Conservation (phyloP, 2,113 vertebrate genomes). For the Prietella phreatophila region DNA sequence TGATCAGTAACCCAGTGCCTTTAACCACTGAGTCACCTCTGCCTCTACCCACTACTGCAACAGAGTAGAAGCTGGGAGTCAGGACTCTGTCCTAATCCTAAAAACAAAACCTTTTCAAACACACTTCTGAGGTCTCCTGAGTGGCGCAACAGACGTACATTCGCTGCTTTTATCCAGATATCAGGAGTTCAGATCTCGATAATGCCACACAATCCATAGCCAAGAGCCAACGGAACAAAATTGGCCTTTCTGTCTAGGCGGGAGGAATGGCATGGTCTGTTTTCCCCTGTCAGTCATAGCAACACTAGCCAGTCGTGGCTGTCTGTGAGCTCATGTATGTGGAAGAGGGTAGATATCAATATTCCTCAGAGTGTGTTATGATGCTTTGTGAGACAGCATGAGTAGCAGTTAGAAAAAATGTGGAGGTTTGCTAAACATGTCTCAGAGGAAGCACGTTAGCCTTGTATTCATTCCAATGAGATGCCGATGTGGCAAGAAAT, state of each 20-base stretch:
- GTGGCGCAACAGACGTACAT: not conserved
- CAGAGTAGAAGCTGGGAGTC: conserved; percentile 25
- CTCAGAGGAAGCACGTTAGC: not conserved
- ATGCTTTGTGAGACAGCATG: not conserved
- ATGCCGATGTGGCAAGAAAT: not conserved
- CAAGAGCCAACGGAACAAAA: not conserved
- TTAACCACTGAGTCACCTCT: too few relatives aligned
- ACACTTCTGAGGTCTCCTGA: not conserved
- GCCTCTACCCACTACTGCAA: not conserved
- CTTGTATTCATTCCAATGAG: not conserved
- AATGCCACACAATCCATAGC: not conserved
- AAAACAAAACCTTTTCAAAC: conserved; percentile 3
- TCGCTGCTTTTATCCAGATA: not conserved
- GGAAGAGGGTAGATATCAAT: not conserved
- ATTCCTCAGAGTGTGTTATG: not conserved
- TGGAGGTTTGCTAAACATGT: not conserved
- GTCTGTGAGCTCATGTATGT: not conserved
- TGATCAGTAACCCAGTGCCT: too few relatives aligned
- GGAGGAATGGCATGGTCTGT: not conserved
- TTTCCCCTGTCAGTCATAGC: not conserved
- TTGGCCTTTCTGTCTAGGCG: not conserved
- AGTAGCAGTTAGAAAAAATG: not conserved
- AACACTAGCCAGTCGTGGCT: not conserved
- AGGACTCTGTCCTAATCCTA: not conserved
- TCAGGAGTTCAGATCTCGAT: not conserved